Conservation (phyloP, 2,797 vertebrate genomes). For the Bradypus variegatus region DNA sequence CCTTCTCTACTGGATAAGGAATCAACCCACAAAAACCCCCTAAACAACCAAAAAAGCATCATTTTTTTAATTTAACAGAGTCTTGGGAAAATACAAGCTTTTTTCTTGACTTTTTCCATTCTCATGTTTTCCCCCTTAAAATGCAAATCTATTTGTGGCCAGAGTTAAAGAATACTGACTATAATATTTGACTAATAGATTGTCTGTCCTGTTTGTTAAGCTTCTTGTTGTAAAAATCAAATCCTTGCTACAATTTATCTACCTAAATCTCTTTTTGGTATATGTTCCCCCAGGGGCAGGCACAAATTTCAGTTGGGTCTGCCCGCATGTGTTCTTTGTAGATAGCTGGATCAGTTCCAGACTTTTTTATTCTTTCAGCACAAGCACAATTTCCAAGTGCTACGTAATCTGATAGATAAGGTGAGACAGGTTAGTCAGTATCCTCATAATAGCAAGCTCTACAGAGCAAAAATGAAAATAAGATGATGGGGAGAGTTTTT, state of each 20-base stretch:
- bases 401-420: background rate
- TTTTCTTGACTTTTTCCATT: background rate
- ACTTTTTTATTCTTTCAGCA: background rate
- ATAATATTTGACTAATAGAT: background rate
- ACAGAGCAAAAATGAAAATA: background rate
- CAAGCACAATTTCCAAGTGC: slow-evolving; percentile 19
- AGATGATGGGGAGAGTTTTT: background rate
- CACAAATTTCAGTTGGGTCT: slow-evolving; percentile 7
- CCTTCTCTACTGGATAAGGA: background rate
- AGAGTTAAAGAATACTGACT: slow-evolving; percentile 1
- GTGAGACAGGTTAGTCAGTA: background rate
- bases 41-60: background rate
- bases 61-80: background rate
- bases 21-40: background rate
- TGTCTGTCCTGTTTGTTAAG: background rate
- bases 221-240: slow-evolving; percentile 47
- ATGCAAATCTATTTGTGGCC: accelerated
- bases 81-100: slow-evolving; percentile 40
- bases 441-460: background rate
- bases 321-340: background rate
- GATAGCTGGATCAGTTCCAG: background rate
- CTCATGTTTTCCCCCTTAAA: slow-evolving; percentile 7
- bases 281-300: background rate
- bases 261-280: slow-evolving; percentile 17
- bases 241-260: slow-evolving; percentile 12